Base-by-base conservation (phyloP, 2,113 vertebrate genomes). In the Callospermophilus lateralis region DNA sequence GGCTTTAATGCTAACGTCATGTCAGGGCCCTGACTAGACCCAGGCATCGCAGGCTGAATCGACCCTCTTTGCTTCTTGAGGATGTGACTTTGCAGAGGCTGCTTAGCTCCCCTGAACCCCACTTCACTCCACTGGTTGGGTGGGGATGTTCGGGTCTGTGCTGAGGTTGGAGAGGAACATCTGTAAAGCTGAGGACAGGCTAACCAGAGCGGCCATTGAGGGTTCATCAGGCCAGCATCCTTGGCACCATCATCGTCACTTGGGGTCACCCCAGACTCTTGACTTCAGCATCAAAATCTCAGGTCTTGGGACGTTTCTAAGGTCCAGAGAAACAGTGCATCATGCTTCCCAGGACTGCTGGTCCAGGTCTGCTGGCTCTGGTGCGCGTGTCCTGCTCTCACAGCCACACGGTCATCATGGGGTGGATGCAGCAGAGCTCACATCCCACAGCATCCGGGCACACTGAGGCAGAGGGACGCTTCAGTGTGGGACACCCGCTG, bases 321-420 rank as follows among this genome's bases (percentile, higher is more conserved):
- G 51, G 15, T 32, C 4, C 0, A 4, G n/a, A 17, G 39, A n/a
- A 12, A 10, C 4, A 1, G 10, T 2, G 2, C 34, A 1, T 0
- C 28, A n/a, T 8, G 0, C 30, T 8, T 65, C 45, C 8, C 22
- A 0, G 32, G 11, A 8, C n/a, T 10, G 0, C 2, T 4, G 0
- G 28, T 7, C 4, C 15, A 4, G 13, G 22, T 19, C 55, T 12
- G 6, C 19, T 6, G 0, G 15, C 76, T 37, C 19, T 32, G 19
- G 13, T 13, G 16, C 11, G 1, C 12, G 10, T 12, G 0, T 12
- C 42, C 42, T 26, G 0, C 3, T 19, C 28, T 73, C 37, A 16
- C 5, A 13, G 4, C 1, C 42, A 6, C 3, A 8, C 15, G 0
- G 4, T 61, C 53, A 1, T 30, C 11, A 1, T 32, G 8, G 74